Percentiles rank a stretch among this genome's conserved stretches.
These are phyloP conservation scores for Trematocara zebra DNA, from an alignment of 2,113 vertebrate species.

Conservation along the genomic window DNA sequence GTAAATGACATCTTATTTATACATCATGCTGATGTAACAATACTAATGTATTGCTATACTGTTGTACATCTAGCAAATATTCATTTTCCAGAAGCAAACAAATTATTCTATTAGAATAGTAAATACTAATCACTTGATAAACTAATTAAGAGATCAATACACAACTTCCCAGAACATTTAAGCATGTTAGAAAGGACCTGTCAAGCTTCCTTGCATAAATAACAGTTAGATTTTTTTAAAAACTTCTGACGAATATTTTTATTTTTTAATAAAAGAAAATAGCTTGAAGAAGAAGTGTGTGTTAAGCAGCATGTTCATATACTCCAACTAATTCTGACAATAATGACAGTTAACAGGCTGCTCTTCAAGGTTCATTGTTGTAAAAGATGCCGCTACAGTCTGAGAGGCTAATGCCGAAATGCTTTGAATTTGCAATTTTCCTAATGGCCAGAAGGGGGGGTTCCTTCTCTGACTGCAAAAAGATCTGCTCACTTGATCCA, in stretches of 20 bases:
- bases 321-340: neutral
- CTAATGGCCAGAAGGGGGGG: neutral
- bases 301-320: neutral
- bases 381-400: neutral
- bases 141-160: neutral
- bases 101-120: neutral
- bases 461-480: neutral
- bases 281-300: neutral
- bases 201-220: neutral
- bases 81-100: neutral
- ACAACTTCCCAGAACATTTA: neutral
- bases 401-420: neutral
- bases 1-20: neutral
- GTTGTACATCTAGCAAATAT: neutral
- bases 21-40: neutral
- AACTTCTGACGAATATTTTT: neutral
- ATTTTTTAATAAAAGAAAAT: neutral
- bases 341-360: neutral
- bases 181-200: neutral
- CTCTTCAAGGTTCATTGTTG: neutral
- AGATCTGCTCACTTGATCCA: neutral
- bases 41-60: neutral
- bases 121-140: neutral
- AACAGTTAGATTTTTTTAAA: neutral
- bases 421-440: neutral